Base-by-base conservation (phyloP, 2,888 invertebrate species). In the Noctuana brunneofusca region DNA sequence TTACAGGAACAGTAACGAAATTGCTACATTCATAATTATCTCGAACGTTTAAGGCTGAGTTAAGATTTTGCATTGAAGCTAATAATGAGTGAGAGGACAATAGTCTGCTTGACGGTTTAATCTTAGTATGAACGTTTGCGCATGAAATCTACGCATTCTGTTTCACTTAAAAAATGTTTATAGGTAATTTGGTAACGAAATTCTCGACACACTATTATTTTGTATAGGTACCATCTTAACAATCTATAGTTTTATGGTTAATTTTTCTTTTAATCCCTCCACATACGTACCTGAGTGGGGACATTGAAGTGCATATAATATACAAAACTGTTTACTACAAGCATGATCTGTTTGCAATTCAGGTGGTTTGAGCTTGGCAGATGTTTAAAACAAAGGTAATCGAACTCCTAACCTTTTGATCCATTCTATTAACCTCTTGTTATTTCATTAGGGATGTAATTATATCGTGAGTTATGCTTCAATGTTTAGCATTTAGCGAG, bases 31-130 rank as follows among this genome's bases (percentile, higher is more conserved):
- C 2, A 12, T 20, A 20, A 16, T 9, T 11, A 4, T 12, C 18
- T 48, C 20, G 12, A 12, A 12, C 20, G 12, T 48, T 12, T 32
- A 18, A 41, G 20, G 12, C 30, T 18, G 22, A 35, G 16, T 46
- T 58, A 52, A 53, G 38, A 50, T 32, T 59, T 59, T 22, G 43
- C 52, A 52, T 53, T 46, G 20, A 41, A 41, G 14, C 1, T 41
- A 16, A 16, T 41, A 35, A 35, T 35, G 35, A 35, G n/a, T 35
- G 35, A 35, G 35, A 35, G 1, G 35, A 35, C 35, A 35, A 12
- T 35, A 35, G 35, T 35, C n/a, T 35, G 30, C 9, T 32, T 6
- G 35, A 12, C 35, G 2, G n/a, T n/a, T n/a, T 35, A 35, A 12
- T 35, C 35, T 35, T 35, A n/a, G n/a, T n/a, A n/a, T 35, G 35